Evolutionary conservation across 2,797 vertebrate genomes (phyloP).

Genomic region (Sebastes miniatus): DNA sequence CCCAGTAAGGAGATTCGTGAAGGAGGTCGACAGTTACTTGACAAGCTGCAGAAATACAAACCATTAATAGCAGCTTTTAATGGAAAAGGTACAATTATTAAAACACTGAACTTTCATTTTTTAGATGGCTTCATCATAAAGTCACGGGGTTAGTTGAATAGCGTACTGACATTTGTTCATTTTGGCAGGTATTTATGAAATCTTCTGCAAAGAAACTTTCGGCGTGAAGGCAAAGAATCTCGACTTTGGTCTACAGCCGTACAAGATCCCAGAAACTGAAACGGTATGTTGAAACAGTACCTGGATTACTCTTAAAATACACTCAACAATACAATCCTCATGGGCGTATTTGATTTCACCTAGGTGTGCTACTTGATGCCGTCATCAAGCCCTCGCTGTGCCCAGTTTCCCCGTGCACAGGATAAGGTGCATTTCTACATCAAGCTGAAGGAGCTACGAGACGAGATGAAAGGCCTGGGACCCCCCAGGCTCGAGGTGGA

Average conservation of each 20-base stretch:
- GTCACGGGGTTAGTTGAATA: background rate
- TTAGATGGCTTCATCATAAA: background rate
- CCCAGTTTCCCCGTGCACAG: slow-evolving; percentile 97
- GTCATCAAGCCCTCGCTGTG: slow-evolving; percentile 95
- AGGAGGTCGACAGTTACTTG: slow-evolving; percentile 94
- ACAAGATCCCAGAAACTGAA: slow-evolving; percentile 95
- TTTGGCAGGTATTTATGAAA: slow-evolving; percentile 95
- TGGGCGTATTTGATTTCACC: background rate
- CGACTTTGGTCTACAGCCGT: slow-evolving; percentile 96
- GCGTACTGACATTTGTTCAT: background rate
- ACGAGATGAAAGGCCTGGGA: slow-evolving; percentile 87
- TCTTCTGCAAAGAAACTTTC: slow-evolving; percentile 98
- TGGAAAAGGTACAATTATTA: slow-evolving; percentile 83
- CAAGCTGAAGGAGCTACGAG: slow-evolving; percentile 94
- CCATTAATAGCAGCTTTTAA: slow-evolving; percentile 97
- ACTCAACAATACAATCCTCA: background rate
- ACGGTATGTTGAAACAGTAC: slow-evolving; percentile 81
- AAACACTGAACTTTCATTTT: background rate
- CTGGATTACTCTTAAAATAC: background rate
- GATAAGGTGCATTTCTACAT: slow-evolving; percentile 99
- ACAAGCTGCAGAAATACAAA: slow-evolving; percentile 95
- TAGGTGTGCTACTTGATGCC: slow-evolving; percentile 98
- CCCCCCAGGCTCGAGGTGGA: slow-evolving; percentile 66
- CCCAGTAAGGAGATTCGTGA: slow-evolving; percentile 97
- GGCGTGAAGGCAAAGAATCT: slow-evolving; percentile 96